phyloP scores from a whole-genome alignment of 1,140 invertebrate genomes.

The Trichogramma pretiosum region DNA sequence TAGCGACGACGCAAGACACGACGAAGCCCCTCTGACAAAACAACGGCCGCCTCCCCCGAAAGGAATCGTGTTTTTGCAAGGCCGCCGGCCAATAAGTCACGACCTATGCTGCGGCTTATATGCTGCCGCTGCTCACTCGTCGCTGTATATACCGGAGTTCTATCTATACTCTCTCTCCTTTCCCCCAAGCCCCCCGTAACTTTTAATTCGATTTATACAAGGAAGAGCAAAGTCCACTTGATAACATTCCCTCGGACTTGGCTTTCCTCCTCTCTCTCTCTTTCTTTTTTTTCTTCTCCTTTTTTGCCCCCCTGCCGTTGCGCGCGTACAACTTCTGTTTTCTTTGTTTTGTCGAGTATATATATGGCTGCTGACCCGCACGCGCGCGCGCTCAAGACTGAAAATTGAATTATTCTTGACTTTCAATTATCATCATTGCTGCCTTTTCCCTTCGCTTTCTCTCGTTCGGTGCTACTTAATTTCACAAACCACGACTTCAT shows the following conservation, averaged over 20 bases:
- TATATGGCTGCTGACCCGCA: too few species aligned
- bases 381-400: too few species aligned
- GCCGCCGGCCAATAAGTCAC: conserved; percentile 24
- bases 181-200: conserved; percentile 7
- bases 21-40: conserved; percentile 30
- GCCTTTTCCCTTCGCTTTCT: too few species aligned
- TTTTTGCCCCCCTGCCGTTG: conserved; percentile 2
- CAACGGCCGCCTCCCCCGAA: conserved; percentile 12
- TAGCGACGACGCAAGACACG: too few species aligned
- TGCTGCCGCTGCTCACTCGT: too few species aligned
- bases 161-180: too few species aligned
- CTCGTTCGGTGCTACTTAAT: too few species aligned
- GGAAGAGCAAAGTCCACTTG: background rate
- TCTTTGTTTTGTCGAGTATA: too few species aligned
- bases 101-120: conserved; percentile 6
- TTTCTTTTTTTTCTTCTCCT: conserved; percentile 6
- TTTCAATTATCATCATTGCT: too few species aligned
- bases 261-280: conserved; percentile 13
- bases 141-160: too few species aligned
- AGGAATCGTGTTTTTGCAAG: conserved; percentile 28
- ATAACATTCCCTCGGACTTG: background rate
- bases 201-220: conserved; percentile 15
- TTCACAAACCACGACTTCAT: too few species aligned
- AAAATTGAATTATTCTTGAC: too few species aligned
- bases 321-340: conserved; percentile 12